Evolutionary conservation across 1,140 invertebrate species (phyloP).

Genomic region (Coelopa frigida): DNA sequence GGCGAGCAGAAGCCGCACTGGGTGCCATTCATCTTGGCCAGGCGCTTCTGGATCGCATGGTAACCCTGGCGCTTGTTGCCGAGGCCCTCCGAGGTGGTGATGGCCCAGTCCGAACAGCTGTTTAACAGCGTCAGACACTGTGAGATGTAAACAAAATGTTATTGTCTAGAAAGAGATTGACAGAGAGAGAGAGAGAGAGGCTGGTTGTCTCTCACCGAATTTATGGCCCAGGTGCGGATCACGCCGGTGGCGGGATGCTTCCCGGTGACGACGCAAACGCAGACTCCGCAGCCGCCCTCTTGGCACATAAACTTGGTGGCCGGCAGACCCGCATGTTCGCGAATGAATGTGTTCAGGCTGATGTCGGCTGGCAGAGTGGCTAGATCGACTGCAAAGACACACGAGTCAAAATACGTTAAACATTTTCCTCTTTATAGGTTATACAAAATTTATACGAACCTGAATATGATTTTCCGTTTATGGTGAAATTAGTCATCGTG

Average conservation of each 20-base stretch:
- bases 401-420: neutral
- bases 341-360: conserved; percentile 57
- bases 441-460: no score
- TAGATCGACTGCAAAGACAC: conserved; percentile 1
- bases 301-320: conserved; percentile 72
- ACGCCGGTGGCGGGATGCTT: conserved; percentile 48
- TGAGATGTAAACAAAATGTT: neutral
- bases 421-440: no score
- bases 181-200: no score
- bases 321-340: conserved; percentile 55
- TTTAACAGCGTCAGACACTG: conserved; percentile 58
- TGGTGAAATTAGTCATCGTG: no score
- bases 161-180: neutral
- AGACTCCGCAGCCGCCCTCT: conserved; percentile 74
- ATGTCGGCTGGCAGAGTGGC: conserved; percentile 39
- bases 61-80: conserved; percentile 60
- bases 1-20: conserved; percentile 74
- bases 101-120: conserved; percentile 61
- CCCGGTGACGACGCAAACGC: conserved; percentile 57
- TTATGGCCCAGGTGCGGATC: conserved; percentile 55
- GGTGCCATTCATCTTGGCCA: conserved; percentile 62
- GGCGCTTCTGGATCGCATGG: conserved; percentile 56
- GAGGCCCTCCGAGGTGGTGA: conserved; percentile 71
- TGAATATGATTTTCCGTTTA: no score
- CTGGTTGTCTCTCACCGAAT: no score